Conservation (phyloP, 2,888 invertebrate genomes). For the Caenorhabditis sp. region DNA sequence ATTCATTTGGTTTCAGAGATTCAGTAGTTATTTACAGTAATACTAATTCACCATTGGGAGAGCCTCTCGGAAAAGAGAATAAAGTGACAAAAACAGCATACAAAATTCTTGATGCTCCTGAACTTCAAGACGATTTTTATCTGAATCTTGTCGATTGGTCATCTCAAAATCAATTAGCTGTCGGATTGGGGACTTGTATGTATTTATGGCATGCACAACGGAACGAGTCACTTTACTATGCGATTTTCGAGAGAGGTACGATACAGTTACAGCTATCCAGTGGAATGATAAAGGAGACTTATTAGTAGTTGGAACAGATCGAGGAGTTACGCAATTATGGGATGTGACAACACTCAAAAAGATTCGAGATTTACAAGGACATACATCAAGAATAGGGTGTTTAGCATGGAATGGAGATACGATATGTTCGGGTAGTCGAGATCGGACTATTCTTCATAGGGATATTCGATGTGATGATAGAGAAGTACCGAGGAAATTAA, state of each 20-base stretch:
- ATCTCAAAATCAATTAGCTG: slow-evolving; percentile 95
- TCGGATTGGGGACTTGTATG: slow-evolving; percentile 94
- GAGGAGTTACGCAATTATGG: slow-evolving; percentile 79
- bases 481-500: slow-evolving; percentile 83
- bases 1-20: too few relatives aligned
- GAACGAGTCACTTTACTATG: slow-evolving; percentile 94
- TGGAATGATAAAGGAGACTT: slow-evolving; percentile 97
- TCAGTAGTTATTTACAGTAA: slow-evolving; percentile 4
- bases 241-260: slow-evolving; percentile 86
- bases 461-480: slow-evolving; percentile 83
- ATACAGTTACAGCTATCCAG: slow-evolving; percentile 95
- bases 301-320: slow-evolving; percentile 90
- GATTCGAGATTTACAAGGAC: slow-evolving; percentile 74
- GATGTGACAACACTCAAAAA: slow-evolving; percentile 92
- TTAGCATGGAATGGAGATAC: slow-evolving; percentile 71
- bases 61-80: slow-evolving; percentile 92
- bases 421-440: slow-evolving; percentile 85
- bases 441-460: slow-evolving; percentile 85
- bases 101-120: slow-evolving; percentile 92
- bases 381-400: slow-evolving; percentile 68
- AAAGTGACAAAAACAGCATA: slow-evolving; percentile 98
- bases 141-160: slow-evolving; percentile 99
- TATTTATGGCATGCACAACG: slow-evolving; percentile 99
- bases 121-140: slow-evolving; percentile 98
- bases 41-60: slow-evolving; percentile 71